A percentile compares a stretch with the other conserved stretches of the same genome.
phyloP scores from a whole-genome alignment of 2,797 vertebrate genomes.

The Tolypeutes matacus region DNA sequence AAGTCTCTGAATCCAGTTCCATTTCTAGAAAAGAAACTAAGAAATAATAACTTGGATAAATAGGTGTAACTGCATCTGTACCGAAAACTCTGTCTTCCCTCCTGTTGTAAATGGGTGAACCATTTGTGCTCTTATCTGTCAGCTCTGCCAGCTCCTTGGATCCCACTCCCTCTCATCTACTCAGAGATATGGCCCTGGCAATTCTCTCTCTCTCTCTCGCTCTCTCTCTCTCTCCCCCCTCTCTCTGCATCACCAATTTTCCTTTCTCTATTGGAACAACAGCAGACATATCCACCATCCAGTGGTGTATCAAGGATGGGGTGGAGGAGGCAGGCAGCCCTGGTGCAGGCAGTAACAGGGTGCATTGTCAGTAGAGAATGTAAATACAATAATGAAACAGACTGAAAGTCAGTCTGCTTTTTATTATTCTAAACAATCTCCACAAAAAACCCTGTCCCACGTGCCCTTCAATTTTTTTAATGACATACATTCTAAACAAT shows the following conservation, averaged over 20 bases:
- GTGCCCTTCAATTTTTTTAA: neutral
- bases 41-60: neutral
- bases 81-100: neutral
- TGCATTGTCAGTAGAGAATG: neutral
- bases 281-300: neutral
- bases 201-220: neutral
- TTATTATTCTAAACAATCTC: conserved; percentile 6
- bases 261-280: neutral
- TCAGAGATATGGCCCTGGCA: neutral
- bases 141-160: neutral
- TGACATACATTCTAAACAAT: neutral
- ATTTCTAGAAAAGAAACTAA: conserved; percentile 33
- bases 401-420: neutral
- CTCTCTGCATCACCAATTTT: neutral
- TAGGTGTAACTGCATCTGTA: neutral
- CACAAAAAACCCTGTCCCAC: neutral
- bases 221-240: neutral
- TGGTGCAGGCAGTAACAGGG: neutral
- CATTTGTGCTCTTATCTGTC: neutral
- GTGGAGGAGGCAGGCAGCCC: neutral
- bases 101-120: neutral
- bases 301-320: neutral
- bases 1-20: neutral
- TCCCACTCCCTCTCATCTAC: neutral
- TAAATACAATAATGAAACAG: conserved; percentile 4